Conservation (phyloP, 2,888 invertebrate genomes). For the Phragmatobia fuliginosa region DNA sequence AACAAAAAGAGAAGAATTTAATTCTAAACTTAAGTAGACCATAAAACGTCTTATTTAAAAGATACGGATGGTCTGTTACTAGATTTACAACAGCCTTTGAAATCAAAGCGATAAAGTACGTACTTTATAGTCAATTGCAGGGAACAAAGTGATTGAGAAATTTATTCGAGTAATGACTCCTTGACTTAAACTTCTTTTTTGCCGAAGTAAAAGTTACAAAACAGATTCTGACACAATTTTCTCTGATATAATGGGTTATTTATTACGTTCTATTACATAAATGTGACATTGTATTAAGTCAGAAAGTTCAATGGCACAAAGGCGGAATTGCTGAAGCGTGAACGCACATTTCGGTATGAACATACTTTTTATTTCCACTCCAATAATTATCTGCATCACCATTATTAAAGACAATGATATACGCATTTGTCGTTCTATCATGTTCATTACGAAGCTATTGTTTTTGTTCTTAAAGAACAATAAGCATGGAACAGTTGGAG, state of each 20-base stretch:
- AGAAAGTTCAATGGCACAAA: slow-evolving; percentile 54
- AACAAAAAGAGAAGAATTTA: background rate
- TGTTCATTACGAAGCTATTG: slow-evolving; percentile 7
- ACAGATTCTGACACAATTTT: slow-evolving; percentile 48
- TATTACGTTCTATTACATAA: slow-evolving; percentile 55
- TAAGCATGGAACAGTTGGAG: background rate
- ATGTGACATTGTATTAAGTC: slow-evolving; percentile 51
- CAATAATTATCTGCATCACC: slow-evolving; percentile 25
- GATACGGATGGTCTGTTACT: slow-evolving; percentile 5
- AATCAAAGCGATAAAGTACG: slow-evolving; percentile 20
- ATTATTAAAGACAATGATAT: slow-evolving; percentile 19
- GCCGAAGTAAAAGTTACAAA: slow-evolving; percentile 43
- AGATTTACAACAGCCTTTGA: slow-evolving; percentile 19
- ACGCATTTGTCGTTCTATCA: slow-evolving; percentile 26
- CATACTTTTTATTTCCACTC: slow-evolving; percentile 30
- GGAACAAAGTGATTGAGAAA: slow-evolving; percentile 38
- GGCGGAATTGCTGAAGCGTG: slow-evolving; percentile 37
- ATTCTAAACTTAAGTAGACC: background rate
- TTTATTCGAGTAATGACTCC: slow-evolving; percentile 25
- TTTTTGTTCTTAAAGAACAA: background rate
- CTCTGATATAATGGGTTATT: slow-evolving; percentile 38
- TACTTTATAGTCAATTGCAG: slow-evolving; percentile 7
- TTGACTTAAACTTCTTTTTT: slow-evolving; percentile 29
- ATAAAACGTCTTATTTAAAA: background rate
- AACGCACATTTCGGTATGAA: slow-evolving; percentile 30